phyloP scores from a whole-genome alignment of 2,797 vertebrate genomes.

The Vireo griseus region DNA sequence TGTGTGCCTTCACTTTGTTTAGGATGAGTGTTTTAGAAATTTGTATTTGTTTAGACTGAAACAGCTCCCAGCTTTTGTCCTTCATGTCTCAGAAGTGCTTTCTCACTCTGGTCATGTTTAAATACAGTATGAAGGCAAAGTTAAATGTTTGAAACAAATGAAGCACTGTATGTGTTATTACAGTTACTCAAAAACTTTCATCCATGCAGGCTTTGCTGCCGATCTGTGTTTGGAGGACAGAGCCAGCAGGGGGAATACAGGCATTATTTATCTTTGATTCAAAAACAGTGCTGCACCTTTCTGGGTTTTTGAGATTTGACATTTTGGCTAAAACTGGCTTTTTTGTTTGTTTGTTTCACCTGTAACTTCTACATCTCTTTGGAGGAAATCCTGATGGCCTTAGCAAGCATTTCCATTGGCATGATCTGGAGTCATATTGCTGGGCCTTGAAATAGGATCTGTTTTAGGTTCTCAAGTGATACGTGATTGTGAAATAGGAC shows the following conservation, averaged over 20 bases:
- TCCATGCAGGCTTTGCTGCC: accelerated
- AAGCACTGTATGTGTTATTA: neutral
- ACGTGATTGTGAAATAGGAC: neutral
- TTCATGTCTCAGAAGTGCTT: neutral
- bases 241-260: neutral
- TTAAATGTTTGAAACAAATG: neutral
- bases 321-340: neutral
- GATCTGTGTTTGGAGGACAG: neutral
- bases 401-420: neutral
- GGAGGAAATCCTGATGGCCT: neutral
- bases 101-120: neutral
- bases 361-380: neutral
- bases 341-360: neutral
- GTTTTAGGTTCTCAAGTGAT: neutral
- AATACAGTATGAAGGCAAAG: neutral
- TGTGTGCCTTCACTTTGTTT: neutral
- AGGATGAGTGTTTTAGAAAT: neutral
- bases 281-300: neutral
- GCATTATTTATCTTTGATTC: neutral
- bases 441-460: neutral
- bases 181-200: accelerated
- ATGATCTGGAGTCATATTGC: neutral
- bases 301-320: neutral
- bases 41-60: neutral
- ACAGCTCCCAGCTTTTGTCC: neutral